phyloP scores from a whole-genome alignment of 1,140 invertebrate genomes.

The Papilio machaon region DNA sequence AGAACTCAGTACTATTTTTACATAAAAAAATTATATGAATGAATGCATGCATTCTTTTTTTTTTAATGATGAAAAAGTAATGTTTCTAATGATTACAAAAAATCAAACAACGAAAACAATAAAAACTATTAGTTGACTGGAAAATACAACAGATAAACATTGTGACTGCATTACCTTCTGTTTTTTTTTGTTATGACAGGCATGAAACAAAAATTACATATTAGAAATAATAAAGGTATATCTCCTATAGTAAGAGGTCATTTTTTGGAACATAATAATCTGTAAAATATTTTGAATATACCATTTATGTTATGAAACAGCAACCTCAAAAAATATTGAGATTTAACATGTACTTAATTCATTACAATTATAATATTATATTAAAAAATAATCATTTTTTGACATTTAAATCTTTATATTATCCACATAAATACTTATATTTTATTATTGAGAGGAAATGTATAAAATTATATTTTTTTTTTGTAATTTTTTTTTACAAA shows the following conservation, averaged over 20 bases:
- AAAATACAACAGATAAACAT: slow-evolving; percentile 47
- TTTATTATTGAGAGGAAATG: too few species aligned
- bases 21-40: not conserved
- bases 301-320: not conserved
- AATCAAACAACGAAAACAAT: slow-evolving; percentile 9
- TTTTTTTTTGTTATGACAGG: slow-evolving; percentile 53
- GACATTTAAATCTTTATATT: too few species aligned
- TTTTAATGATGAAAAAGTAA: not conserved
- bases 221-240: not conserved
- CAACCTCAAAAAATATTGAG: too few species aligned
- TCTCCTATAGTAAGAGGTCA: not conserved
- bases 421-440: too few species aligned
- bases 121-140: slow-evolving; percentile 7
- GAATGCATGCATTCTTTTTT: not conserved
- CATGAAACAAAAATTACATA: slow-evolving; percentile 74
- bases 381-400: too few species aligned
- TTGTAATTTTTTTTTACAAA: too few species aligned
- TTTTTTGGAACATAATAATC: not conserved
- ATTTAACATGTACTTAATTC: too few species aligned
- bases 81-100: not conserved
- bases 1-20: not conserved
- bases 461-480: too few species aligned
- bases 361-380: too few species aligned
- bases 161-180: slow-evolving; percentile 69
- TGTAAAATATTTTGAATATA: slow-evolving; percentile 1